Conservation (phyloP, 2,113 vertebrate species). For the Brienomyrus longianalis region DNA sequence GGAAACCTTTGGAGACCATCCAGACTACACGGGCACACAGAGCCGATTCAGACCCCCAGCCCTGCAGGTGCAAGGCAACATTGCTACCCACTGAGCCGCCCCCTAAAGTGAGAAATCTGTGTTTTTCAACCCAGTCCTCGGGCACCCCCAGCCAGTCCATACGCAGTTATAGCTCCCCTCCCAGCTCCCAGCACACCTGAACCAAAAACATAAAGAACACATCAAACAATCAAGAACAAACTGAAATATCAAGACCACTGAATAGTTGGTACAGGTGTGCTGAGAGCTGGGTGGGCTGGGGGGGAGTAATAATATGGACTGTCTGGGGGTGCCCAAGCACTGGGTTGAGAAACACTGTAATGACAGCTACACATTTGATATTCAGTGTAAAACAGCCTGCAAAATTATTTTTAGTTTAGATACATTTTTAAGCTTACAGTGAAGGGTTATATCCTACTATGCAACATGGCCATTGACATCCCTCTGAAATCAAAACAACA, state of each 20-base stretch:
- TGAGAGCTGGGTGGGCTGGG: not conserved
- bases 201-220: not conserved
- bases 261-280: not conserved
- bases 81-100: not conserved
- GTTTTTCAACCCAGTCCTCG: not conserved
- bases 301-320: not conserved
- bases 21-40: not conserved
- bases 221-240: not conserved
- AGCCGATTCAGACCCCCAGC: not conserved
- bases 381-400: not conserved
- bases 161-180: not conserved
- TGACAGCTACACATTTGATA: not conserved
- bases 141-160: not conserved
- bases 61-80: not conserved
- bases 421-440: not conserved
- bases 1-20: not conserved
- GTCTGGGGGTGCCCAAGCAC: not conserved
- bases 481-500: not conserved
- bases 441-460: not conserved
- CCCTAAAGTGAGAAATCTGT: not conserved
- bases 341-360: not conserved
- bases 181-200: not conserved
- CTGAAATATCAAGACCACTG: not conserved
- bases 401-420: not conserved
- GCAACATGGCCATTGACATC: not conserved